These are phyloP conservation scores for Pomacea canaliculata DNA, from an alignment of 2,888 invertebrate species.

Conservation along the genomic window DNA sequence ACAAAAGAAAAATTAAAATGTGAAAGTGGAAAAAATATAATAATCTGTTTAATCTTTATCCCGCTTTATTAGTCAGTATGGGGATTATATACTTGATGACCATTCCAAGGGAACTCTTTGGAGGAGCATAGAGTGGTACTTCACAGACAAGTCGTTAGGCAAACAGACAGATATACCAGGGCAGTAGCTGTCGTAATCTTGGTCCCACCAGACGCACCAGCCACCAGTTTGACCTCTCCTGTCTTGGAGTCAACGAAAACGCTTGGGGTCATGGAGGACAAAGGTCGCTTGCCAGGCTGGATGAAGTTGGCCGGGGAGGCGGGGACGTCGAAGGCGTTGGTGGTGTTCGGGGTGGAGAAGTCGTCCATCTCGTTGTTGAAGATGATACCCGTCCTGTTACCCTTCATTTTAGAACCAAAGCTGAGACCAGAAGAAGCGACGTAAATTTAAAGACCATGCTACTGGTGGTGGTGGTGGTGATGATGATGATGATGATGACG, in stretches of 20 bases:
- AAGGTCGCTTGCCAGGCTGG: slow-evolving; percentile 83
- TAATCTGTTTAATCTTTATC: too few species aligned
- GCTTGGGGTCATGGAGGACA: slow-evolving; percentile 91
- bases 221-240: slow-evolving; percentile 77
- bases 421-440: slow-evolving; percentile 71
- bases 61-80: too few species aligned
- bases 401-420: slow-evolving; percentile 81
- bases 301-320: slow-evolving; percentile 89
- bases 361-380: slow-evolving; percentile 94
- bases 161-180: slow-evolving; percentile 46
- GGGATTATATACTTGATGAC: too few species aligned
- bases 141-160: too few species aligned
- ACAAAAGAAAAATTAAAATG: too few species aligned
- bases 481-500: not conserved
- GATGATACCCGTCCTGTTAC: slow-evolving; percentile 79
- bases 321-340: slow-evolving; percentile 66
- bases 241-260: slow-evolving; percentile 78
- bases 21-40: too few species aligned
- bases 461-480: not conserved
- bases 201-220: slow-evolving; percentile 91
- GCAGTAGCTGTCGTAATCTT: slow-evolving; percentile 86
- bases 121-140: too few species aligned
- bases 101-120: too few species aligned
- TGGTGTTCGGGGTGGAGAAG: slow-evolving; percentile 79
- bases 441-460: too few species aligned